phyloP scores from a whole-genome alignment of 2,113 vertebrate species.

The Acinonyx jubatus region DNA sequence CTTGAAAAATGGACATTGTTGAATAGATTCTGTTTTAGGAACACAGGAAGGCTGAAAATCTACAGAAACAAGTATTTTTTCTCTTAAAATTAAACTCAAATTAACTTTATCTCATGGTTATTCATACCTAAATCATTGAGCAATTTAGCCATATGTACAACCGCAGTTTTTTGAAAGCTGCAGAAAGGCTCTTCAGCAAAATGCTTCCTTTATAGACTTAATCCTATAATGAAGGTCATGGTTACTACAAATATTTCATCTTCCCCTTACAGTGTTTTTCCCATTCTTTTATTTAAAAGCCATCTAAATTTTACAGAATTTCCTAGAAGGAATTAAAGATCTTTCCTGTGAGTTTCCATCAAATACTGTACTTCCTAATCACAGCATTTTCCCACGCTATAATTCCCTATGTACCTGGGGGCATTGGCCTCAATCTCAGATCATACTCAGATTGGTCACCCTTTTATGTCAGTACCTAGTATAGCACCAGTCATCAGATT shows the following conservation, averaged over 20 bases:
- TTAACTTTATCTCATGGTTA: neutral
- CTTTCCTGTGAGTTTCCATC: neutral
- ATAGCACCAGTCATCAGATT: neutral
- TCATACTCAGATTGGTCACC: neutral
- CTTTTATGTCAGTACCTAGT: neutral
- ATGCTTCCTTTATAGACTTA: neutral
- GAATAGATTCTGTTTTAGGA: neutral
- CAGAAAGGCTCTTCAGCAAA: neutral
- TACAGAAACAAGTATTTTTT: neutral
- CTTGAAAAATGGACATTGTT: neutral
- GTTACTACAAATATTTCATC: neutral
- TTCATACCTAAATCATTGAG: neutral
- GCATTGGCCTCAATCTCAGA: neutral
- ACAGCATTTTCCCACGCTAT: neutral
- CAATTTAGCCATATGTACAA: neutral
- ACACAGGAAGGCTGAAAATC: neutral
- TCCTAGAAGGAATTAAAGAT: neutral
- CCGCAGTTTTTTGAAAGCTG: neutral
- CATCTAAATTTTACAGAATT: neutral
- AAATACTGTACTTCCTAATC: neutral
- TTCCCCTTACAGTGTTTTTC: neutral
- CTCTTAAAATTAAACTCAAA: neutral
- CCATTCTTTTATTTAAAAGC: neutral
- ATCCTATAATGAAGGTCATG: neutral
- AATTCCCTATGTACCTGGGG: neutral